Percentiles rank a stretch among this genome's conserved stretches.
These are phyloP conservation scores for Drosophila leonis DNA, from an alignment of 2,888 invertebrate genomes.

Conservation along the genomic window DNA sequence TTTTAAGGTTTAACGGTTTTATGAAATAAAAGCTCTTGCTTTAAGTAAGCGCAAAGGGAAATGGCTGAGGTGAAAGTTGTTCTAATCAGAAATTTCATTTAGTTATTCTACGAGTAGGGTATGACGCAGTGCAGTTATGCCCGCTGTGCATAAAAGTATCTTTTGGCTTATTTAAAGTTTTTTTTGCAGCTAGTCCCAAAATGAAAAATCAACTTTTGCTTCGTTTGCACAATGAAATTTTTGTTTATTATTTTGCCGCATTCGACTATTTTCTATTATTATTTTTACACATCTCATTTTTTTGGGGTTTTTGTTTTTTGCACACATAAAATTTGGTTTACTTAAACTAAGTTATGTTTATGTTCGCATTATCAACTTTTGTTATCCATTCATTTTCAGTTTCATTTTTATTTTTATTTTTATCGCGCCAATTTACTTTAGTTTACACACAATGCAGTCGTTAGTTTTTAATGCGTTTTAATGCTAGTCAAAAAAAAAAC, in stretches of 20 bases:
- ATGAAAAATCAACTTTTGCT: not conserved
- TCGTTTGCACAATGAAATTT: slow-evolving; percentile 51
- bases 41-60: too few relatives aligned
- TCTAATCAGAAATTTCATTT: too few relatives aligned
- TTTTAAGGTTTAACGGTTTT: not conserved
- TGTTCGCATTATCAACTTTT: slow-evolving; percentile 21
- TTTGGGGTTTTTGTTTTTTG: slow-evolving; percentile 19
- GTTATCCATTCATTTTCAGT: slow-evolving; percentile 25
- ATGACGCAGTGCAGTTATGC: not conserved
- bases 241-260: slow-evolving; percentile 29
- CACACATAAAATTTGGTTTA: slow-evolving; percentile 37
- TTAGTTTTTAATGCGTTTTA: slow-evolving; percentile 53
- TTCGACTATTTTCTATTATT: slow-evolving; percentile 23
- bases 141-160: not conserved
- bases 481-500: slow-evolving; percentile 46
- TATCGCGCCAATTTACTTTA: slow-evolving; percentile 56
- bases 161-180: not conserved
- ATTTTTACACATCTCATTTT: slow-evolving; percentile 1
- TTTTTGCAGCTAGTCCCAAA: not conserved
- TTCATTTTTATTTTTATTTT: slow-evolving; percentile 33
- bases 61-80: too few relatives aligned
- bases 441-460: slow-evolving; percentile 69
- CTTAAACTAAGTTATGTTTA: slow-evolving; percentile 46
- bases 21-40: not conserved
- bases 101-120: too few relatives aligned